Conservation (phyloP, 2,888 invertebrate species). For the Mythimna vitellina region DNA sequence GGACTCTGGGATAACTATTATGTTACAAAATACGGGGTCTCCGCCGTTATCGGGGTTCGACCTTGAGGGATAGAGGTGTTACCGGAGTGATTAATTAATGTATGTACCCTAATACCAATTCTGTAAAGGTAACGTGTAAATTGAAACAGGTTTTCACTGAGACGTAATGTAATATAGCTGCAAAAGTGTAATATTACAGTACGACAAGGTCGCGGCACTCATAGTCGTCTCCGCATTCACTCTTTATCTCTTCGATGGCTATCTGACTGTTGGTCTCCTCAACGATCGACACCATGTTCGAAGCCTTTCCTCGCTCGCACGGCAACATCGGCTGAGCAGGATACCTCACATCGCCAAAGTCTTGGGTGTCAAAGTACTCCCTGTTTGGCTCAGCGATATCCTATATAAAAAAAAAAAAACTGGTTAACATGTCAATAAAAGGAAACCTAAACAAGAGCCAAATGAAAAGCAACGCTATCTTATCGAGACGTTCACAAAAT, state of each 20-base stretch:
- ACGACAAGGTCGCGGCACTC: conserved; percentile 64
- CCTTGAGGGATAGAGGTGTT: conserved; percentile 19
- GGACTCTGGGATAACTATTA: conserved; percentile 8
- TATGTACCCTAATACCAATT: conserved; percentile 4
- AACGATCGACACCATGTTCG: conserved; percentile 73
- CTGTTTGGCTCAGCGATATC: conserved; percentile 67
- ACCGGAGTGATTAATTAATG: conserved; percentile 22
- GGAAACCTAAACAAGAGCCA: not conserved
- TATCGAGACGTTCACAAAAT: conserved; percentile 1
- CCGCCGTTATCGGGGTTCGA: conserved; percentile 7
- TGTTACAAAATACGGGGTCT: conserved; percentile 16
- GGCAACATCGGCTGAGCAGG: conserved; percentile 37
- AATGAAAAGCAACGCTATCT: conserved; percentile 11
- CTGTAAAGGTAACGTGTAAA: conserved; percentile 15
- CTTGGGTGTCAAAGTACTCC: conserved; percentile 70
- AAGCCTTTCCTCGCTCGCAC: conserved; percentile 57
- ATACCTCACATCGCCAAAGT: conserved; percentile 66
- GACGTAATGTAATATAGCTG: conserved; percentile 44
- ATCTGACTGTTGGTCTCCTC: conserved; percentile 84
- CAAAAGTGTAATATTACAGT: conserved; percentile 59
- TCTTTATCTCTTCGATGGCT: conserved; percentile 76
- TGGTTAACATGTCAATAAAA: not conserved
- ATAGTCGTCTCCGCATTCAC: conserved; percentile 68
- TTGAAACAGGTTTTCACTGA: conserved; percentile 30
- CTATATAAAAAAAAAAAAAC: conserved; percentile 62